phyloP scores from a whole-genome alignment of 2,113 vertebrate genomes.

The Ahaetulla prasina region DNA sequence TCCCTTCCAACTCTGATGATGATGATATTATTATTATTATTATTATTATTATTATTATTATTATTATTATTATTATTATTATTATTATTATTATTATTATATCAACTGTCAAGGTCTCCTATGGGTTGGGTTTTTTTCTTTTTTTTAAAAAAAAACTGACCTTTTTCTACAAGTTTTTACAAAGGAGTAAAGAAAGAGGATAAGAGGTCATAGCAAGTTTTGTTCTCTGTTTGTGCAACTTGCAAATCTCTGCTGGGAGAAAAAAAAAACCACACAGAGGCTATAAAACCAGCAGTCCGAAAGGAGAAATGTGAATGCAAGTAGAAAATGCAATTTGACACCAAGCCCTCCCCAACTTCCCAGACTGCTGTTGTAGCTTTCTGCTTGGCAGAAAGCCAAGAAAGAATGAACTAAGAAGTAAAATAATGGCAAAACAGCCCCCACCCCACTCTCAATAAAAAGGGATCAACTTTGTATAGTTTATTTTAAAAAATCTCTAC shows the following conservation, averaged over 20 bases:
- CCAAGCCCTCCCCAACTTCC: background rate
- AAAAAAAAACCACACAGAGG: background rate
- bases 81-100: too few relatives aligned
- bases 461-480: background rate
- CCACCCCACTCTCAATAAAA: background rate
- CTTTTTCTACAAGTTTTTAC: background rate
- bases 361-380: background rate
- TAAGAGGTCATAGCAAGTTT: background rate
- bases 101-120: background rate
- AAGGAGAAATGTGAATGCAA: background rate
- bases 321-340: background rate
- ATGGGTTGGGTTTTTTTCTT: background rate
- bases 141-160: background rate
- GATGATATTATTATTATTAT: too few relatives aligned
- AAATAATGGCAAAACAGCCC: background rate
- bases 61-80: too few relatives aligned
- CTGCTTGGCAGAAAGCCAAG: background rate
- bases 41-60: too few relatives aligned
- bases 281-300: background rate
- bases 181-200: background rate
- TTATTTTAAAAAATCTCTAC: background rate
- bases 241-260: background rate
- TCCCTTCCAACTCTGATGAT: too few relatives aligned
- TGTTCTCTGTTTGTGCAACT: background rate
- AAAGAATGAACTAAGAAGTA: background rate